Evolutionary conservation across 2,888 invertebrate genomes (phyloP).

Genomic region (Dryobotodes eremita): DNA sequence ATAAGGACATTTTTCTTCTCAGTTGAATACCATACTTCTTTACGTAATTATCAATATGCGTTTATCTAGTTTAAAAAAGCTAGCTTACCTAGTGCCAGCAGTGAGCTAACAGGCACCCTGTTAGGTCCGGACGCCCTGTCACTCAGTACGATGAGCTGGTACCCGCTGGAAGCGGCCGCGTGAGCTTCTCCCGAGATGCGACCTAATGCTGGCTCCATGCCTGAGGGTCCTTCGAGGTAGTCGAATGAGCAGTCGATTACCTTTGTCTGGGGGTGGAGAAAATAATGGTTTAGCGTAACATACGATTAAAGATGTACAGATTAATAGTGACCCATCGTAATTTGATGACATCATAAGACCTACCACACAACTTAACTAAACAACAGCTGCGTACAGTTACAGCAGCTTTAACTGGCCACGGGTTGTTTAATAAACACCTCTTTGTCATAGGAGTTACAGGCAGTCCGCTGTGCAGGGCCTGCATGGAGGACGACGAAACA

Average conservation of each 20-base stretch:
- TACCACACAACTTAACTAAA: no score
- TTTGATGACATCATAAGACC: no score
- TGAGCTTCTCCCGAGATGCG: slow-evolving; percentile 95
- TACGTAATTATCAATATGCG: not conserved
- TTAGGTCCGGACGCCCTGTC: slow-evolving; percentile 93
- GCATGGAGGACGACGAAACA: no score
- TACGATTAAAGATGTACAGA: no score
- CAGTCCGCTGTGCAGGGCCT: no score
- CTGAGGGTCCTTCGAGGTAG: slow-evolving; percentile 93
- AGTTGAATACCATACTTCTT: not conserved
- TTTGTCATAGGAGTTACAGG: no score
- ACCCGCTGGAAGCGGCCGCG: slow-evolving; percentile 94
- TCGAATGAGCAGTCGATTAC: slow-evolving; percentile 97
- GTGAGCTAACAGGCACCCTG: slow-evolving; percentile 72
- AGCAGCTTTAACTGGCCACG: no score
- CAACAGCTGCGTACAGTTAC: no score
- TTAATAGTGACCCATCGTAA: no score
- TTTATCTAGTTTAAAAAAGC: not conserved
- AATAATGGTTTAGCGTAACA: no score
- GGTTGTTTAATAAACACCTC: no score
- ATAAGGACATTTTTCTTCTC: not conserved
- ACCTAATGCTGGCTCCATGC: slow-evolving; percentile 95
- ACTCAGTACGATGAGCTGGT: slow-evolving; percentile 96
- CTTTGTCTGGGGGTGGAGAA: slow-evolving; percentile 89
- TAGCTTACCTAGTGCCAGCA: slow-evolving; percentile 78